A percentile compares a stretch with the other conserved stretches of the same genome.
Conservation (phyloP, 2,888 invertebrate genomes). For the Hartigia nigra region DNA sequence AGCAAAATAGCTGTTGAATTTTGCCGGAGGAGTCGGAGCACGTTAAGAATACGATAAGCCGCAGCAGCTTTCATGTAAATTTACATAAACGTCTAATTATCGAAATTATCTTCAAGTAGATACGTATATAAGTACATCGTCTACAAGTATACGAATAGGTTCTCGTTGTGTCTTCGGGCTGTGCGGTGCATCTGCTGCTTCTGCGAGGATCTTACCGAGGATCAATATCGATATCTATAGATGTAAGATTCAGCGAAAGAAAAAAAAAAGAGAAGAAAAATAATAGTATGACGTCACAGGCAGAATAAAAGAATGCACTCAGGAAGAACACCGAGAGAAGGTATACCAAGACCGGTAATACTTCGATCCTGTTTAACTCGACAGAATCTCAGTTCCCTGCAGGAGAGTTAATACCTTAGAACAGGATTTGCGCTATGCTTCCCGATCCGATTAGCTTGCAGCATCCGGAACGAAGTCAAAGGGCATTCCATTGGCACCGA, state of each 20-base stretch:
- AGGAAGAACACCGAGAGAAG: background rate
- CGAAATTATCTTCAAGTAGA: background rate
- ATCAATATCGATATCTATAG: background rate
- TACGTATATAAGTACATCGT: background rate
- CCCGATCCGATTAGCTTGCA: conserved; percentile 40
- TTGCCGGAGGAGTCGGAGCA: background rate
- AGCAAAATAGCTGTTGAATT: background rate
- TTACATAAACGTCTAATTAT: conserved; percentile 42
- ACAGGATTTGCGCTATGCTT: conserved; percentile 33
- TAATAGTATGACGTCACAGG: background rate
- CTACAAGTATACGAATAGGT: background rate
- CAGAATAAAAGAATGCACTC: background rate
- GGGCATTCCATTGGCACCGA: conserved; percentile 9
- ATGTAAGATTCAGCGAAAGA: background rate
- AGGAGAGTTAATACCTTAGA: conserved; percentile 18
- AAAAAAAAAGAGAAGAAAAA: background rate
- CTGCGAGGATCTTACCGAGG: background rate
- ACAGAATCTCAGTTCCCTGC: background rate
- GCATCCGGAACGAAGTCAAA: conserved; percentile 14
- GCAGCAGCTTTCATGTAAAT: conserved; percentile 23
- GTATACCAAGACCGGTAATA: background rate
- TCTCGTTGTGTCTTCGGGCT: background rate
- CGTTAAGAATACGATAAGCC: background rate
- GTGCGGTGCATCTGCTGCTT: background rate
- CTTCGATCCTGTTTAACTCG: conserved; percentile 2